These are phyloP conservation scores for Paramuricea clavata DNA, from an alignment of 92 coral and sea anemone species.

Conservation along the genomic window DNA sequence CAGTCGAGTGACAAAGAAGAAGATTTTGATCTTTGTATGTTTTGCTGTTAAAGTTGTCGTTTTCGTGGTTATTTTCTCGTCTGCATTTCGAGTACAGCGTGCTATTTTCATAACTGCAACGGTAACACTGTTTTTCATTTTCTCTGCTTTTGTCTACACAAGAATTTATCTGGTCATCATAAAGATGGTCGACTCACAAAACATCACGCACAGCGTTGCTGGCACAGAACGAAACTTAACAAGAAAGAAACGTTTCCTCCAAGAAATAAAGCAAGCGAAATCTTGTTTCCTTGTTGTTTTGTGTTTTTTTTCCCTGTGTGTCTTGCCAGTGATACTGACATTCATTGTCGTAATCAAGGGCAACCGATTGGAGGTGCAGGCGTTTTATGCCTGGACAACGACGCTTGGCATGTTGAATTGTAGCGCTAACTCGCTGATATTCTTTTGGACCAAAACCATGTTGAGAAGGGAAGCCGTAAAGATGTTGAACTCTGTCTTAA, in stretches of 20 bases:
- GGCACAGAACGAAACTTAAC: background rate
- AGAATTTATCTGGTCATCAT: background rate
- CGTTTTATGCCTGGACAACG: background rate
- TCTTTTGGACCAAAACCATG: background rate
- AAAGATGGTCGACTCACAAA: background rate
- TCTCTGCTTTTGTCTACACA: background rate
- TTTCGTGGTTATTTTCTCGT: background rate
- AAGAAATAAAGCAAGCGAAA: conserved; percentile 3
- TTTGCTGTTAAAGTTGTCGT: background rate
- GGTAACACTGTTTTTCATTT: background rate
- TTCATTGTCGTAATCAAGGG: background rate
- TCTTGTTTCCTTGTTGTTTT: background rate
- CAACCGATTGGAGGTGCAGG: background rate
- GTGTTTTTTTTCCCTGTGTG: background rate
- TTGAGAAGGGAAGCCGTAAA: conserved; percentile 5
- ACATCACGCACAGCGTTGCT: background rate
- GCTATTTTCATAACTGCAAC: background rate
- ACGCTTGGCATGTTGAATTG: background rate
- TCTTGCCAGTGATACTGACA: background rate
- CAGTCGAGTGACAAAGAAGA: background rate
- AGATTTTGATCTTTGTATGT: background rate
- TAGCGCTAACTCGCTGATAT: conserved; percentile 14
- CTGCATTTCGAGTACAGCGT: background rate
- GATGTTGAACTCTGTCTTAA: background rate
- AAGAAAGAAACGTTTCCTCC: background rate